Evolutionary conservation across 2,888 invertebrate genomes (phyloP).

Genomic region (Stenodema calcarata): DNA sequence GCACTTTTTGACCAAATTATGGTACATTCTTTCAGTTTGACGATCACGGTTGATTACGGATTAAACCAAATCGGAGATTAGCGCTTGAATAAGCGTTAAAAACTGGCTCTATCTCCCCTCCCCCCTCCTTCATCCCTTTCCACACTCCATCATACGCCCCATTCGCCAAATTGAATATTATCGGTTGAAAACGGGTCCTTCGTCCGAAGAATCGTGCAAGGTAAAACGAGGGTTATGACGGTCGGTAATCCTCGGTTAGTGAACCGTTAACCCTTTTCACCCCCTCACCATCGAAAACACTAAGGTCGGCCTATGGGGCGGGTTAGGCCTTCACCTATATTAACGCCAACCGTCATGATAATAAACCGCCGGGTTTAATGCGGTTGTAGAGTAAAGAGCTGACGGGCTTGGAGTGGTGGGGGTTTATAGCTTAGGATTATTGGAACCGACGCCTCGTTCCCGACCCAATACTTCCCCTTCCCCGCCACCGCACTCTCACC

Average conservation of each 20-base stretch:
- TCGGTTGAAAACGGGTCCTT: neutral
- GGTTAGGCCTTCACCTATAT: neutral
- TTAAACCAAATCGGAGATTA: too few relatives aligned
- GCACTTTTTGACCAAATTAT: too few relatives aligned
- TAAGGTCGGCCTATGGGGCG: neutral
- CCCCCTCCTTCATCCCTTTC: too few relatives aligned
- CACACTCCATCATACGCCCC: neutral
- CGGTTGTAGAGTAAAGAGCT: neutral
- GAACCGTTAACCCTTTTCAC: neutral
- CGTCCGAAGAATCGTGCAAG: neutral
- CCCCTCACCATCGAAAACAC: neutral
- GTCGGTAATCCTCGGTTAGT: neutral
- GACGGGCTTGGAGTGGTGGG: neutral
- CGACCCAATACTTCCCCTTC: neutral
- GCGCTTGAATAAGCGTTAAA: too few relatives aligned
- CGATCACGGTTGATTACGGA: too few relatives aligned
- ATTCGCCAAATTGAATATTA: neutral
- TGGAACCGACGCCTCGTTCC: neutral
- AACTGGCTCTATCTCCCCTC: too few relatives aligned
- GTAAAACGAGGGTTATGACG: neutral
- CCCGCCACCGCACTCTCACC: neutral
- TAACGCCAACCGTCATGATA: neutral
- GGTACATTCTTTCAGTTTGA: too few relatives aligned
- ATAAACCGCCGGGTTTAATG: neutral
- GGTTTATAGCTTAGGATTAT: neutral